Percentiles rank a stretch among this genome's conserved stretches.
Conservation (phyloP, 2,797 vertebrate genomes). For the Furcifer pardalis region DNA sequence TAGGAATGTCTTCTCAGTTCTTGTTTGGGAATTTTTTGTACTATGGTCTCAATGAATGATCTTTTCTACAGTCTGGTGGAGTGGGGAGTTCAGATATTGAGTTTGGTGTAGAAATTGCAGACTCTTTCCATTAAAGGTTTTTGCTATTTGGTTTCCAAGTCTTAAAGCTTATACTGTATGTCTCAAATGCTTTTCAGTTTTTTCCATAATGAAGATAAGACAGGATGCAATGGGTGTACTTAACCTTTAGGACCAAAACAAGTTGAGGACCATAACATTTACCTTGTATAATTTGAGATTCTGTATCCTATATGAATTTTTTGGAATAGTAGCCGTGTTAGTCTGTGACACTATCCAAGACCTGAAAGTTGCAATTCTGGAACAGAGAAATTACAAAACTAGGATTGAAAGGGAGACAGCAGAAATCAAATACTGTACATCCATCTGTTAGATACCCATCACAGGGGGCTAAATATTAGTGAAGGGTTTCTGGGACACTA, state of each 20-base stretch:
- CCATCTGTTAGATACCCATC: too few relatives aligned
- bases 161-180: neutral
- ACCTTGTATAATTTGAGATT: too few relatives aligned
- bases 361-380: too few relatives aligned
- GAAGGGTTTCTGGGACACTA: too few relatives aligned
- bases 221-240: neutral
- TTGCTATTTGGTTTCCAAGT: neutral
- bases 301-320: neutral
- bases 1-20: neutral
- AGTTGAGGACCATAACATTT: neutral
- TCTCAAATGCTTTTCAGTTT: neutral
- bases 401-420: too few relatives aligned
- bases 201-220: accelerated
- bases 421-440: too few relatives aligned
- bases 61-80: neutral
- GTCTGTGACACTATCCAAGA: too few relatives aligned
- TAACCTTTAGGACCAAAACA: neutral
- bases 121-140: neutral
- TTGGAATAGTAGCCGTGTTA: too few relatives aligned
- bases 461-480: too few relatives aligned
- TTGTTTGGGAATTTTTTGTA: neutral
- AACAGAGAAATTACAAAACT: too few relatives aligned
- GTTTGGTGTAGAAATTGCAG: neutral
- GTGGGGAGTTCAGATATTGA: neutral
- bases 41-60: neutral